phyloP scores from a whole-genome alignment of 2,797 vertebrate species.

The Halcyon chelicuti region DNA sequence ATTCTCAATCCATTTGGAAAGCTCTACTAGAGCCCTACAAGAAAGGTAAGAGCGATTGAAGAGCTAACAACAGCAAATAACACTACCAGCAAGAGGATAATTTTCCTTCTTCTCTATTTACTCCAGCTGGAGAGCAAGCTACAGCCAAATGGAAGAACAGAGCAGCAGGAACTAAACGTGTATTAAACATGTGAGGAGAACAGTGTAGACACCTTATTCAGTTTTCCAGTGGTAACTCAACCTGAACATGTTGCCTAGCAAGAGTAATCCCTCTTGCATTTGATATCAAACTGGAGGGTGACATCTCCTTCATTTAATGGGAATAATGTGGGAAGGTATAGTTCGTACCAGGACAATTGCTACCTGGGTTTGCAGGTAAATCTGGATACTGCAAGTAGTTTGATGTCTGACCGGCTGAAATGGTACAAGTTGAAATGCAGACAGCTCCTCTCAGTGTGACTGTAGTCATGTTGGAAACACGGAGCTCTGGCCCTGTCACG shows the following conservation, averaged over 20 bases:
- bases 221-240: not conserved
- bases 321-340: not conserved
- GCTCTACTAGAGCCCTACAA: not conserved
- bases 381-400: not conserved
- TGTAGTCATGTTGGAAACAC: not conserved
- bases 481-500: not conserved
- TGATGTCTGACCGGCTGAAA: not conserved
- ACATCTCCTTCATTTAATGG: not conserved
- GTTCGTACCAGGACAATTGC: not conserved
- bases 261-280: not conserved
- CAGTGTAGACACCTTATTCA: not conserved
- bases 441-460: not conserved
- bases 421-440: not conserved
- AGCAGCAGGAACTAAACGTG: not conserved
- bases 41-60: not conserved
- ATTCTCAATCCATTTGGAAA: constrained; percentile 26
- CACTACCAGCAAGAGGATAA: not conserved
- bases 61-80: not conserved
- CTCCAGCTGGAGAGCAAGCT: not conserved
- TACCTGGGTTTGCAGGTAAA: not conserved
- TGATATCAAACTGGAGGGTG: not conserved
- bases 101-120: not conserved
- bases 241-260: not conserved
- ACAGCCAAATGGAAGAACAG: not conserved
- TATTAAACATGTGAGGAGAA: not conserved